Evolutionary conservation across 2,797 vertebrate species (phyloP), one percentile per base, ranked within the genome.

Genomic region (Podargus strigoides): DNA sequence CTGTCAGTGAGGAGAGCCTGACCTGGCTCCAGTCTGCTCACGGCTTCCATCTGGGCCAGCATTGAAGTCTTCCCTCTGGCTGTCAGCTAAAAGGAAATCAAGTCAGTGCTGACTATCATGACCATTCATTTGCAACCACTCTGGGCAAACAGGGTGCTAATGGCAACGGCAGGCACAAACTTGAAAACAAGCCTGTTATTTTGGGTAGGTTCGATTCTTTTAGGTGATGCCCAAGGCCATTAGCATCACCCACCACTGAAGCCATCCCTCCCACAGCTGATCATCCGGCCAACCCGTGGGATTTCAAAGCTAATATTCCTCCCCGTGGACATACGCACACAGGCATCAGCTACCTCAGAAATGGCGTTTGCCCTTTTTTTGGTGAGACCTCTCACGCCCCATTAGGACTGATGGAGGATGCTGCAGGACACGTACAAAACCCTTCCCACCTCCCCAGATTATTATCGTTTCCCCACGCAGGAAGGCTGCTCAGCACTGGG

Each of bases 191-290:
- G 46, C 24, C 58, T 1, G 0, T 34, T 34, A 56, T 17, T 59
- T 34, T 14, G 26, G 47, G 53, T 27, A n/a, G 15, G 6, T 59
- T 53, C 4, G 9, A 41, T 16, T 32, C 32, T 52, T 82, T 23
- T 4, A 30, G 42, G 32, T 32, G 53, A 63, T n/a, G 74, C 70
- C 69, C 42, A 46, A 26, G 36, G 37, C 59, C 20, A 3, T 37
- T 21, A 64, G n/a, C n/a, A 34, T 36, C 16, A 78, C 46, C 55
- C 68, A 62, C 80, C 32, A 44, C 85, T 50, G 60, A 47, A 83
- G 46, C 49, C 26, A 72, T 16, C 88, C 80, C 72, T 92, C 73
- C 85, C 91, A 82, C 63, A 92, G 92, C 63, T 58, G 83, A 94
- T 86, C 36, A 12, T 84, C 90, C 44, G 21, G 93, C 87, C 94